Evolutionary conservation across 2,113 vertebrate genomes (phyloP), one percentile per base, ranked within the genome.

Genomic region (Coracopsis vasa): DNA sequence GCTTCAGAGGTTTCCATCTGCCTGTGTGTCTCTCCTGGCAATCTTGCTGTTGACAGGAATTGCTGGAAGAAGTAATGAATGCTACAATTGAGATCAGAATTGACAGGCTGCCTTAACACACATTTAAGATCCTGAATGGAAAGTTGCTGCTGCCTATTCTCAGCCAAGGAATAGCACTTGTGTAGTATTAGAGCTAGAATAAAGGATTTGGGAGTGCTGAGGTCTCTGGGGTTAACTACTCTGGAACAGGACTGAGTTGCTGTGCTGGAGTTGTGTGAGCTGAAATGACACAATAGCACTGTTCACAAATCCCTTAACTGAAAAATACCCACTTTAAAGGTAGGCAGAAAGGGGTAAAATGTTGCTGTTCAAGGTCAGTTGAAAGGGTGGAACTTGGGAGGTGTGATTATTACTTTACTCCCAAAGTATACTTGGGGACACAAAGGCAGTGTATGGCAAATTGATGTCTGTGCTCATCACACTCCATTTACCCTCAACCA

Each of bases 1-100:
- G 86, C 96, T 79, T 93, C 91, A 90, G 92, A 93, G 75, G 70
- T 85, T 80, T 91, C 93, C 74, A 2, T 61, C 67, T 96, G 81
- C 94, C 88, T 92, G 66, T 88, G 93, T 92, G 45, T 87, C 56
- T 56, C 62, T 88, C 58, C 74, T 90, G 81, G 85, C 82, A 85
- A 3, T 77, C 65, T 54, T 61, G 82, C 56, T 70, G 60, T 45
- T 92, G 94, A 31, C 86, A 91, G 86, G 65, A 67, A 65, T 28
- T 24, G 42, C 86, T 96, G 89, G 31, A 73, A 67, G 81, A 54
- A 92, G 61, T 12, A 5, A 54, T 2, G 42, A 67, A 18, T 25
- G 69, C 28, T 16, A 18, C 27, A 83, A 3, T 0, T 35, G 64
- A 73, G 80, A 13, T 88, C 45, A 83, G 91, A 88, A 80, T 33